Evolutionary conservation across 1,140 invertebrate genomes (phyloP).

Genomic region (Zaprionus lachaisei): DNA sequence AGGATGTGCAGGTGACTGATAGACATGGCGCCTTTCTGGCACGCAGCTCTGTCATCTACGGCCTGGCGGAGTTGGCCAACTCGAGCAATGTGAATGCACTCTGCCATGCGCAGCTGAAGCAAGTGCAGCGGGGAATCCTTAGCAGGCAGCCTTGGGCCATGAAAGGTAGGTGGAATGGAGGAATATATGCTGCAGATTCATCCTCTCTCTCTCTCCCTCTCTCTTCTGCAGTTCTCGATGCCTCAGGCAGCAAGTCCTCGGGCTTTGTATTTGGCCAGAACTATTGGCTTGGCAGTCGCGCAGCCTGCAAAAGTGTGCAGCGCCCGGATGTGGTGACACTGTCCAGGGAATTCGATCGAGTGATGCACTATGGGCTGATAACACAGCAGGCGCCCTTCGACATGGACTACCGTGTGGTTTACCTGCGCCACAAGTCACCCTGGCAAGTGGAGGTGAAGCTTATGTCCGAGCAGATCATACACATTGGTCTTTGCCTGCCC

Average conservation of each 20-base stretch:
- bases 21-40: constrained; percentile 38
- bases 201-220: constrained; percentile 3
- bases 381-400: constrained; percentile 73
- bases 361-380: constrained; percentile 75
- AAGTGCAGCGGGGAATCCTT: constrained; percentile 70
- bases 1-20: constrained; percentile 2
- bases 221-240: constrained; percentile 69
- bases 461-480: constrained; percentile 78
- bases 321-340: constrained; percentile 68
- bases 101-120: constrained; percentile 68
- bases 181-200: not conserved
- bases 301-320: constrained; percentile 63
- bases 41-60: constrained; percentile 71
- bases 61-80: constrained; percentile 65
- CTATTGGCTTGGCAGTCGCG: constrained; percentile 81
- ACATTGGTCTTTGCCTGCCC: constrained; percentile 81
- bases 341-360: constrained; percentile 68
- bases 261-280: constrained; percentile 83
- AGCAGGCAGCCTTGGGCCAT: constrained; percentile 81
- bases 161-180: constrained; percentile 66
- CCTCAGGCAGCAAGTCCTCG: constrained; percentile 72
- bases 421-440: constrained; percentile 74
- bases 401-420: constrained; percentile 79
- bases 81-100: constrained; percentile 62
- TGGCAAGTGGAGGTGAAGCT: constrained; percentile 84